Conservation (phyloP, 2,888 invertebrate species). For the Plusia festucae region DNA sequence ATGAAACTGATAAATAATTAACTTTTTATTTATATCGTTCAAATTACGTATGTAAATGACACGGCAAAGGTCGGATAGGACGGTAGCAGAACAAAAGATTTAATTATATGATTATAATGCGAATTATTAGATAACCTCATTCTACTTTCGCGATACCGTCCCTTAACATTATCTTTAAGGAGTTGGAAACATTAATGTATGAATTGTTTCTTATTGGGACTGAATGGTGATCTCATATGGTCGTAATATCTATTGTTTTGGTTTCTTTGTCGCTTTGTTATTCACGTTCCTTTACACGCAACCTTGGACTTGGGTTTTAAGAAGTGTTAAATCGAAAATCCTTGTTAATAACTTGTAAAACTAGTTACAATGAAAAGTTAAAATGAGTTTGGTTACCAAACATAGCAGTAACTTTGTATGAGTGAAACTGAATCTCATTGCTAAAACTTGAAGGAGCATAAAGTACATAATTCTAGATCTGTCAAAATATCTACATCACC, state of each 20-base stretch:
- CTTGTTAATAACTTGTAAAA: too few species aligned
- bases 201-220: slow-evolving; percentile 13
- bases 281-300: slow-evolving; percentile 12
- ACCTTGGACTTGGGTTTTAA: neutral
- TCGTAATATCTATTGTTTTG: slow-evolving; percentile 43
- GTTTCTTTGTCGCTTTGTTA: slow-evolving; percentile 28
- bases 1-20: neutral
- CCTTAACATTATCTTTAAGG: slow-evolving; percentile 8
- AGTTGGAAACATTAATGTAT: slow-evolving; percentile 12
- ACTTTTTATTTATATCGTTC: neutral
- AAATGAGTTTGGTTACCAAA: too few species aligned
- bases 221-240: slow-evolving; percentile 40
- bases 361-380: too few species aligned
- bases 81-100: slow-evolving; percentile 2
- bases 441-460: too few species aligned
- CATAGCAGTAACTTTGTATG: too few species aligned
- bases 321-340: neutral
- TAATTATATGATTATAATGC: slow-evolving; percentile 1
- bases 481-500: too few species aligned
- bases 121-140: slow-evolving; percentile 3
- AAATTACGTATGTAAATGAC: neutral
- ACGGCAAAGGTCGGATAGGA: neutral
- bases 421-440: too few species aligned
- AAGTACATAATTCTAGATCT: too few species aligned
- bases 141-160: neutral